Evolutionary conservation across 1,140 invertebrate species (phyloP), one percentile per base, ranked within the genome.

Genomic region (Drosophila punjabiensis): DNA sequence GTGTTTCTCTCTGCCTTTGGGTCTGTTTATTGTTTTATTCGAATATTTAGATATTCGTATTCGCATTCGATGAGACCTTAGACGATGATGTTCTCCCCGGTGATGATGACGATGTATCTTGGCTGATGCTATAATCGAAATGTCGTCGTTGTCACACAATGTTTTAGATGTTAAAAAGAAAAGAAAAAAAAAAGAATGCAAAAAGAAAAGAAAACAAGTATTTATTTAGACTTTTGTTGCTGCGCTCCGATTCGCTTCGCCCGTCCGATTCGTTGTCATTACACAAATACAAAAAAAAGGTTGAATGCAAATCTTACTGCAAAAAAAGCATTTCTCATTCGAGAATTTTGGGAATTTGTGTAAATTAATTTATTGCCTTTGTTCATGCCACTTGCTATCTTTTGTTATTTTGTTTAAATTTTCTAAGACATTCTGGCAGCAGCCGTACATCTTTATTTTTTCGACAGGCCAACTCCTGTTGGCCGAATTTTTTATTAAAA

Each of bases 61-160:
- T 50, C 9, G 28, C 35, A 52, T 66, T 66, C 37, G 61, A 35
- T 63, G 67, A 50, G 35, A 35, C 35, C n/a, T 32, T 35, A 14
- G 33, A 63, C 18, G 58, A 39, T 67, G 67, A 53, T 68, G 37
- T 35, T 24, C 58, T 35, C 52, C 35, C 48, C 35, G 35, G 30
- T 63, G 37, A 75, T 60, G 76, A 43, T 47, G 43, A 64, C 61
- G 37, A 48, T 63, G 52, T 43, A 74, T 71, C 39, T 61, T 45
- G 45, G 82, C 65, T 85, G 83, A 87, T 88, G 81, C 81, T 88
- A 79, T 88, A 89, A 88, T 89, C 85, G 85, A 81, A 84, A 75
- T 88, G 85, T 88, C 81, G 81, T 88, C 73, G 75, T 82, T 69
- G 63, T 75, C 41, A 39, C 67, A 64, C 55, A 58, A 32, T 30